Conservation (phyloP, 2,888 invertebrate genomes). For the Epirrita christyi region DNA sequence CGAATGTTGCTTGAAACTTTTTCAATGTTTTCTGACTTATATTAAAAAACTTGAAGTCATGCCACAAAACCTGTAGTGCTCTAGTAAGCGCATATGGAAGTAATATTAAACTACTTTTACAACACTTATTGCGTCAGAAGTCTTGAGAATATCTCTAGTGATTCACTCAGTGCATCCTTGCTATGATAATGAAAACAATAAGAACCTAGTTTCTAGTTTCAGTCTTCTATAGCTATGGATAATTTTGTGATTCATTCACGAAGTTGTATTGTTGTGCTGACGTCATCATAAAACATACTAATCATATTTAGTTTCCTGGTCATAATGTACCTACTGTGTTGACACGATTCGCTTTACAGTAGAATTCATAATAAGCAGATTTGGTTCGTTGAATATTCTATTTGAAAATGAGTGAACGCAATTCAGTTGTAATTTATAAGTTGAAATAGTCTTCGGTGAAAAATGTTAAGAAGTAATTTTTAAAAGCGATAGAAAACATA, state of each 20-base stretch:
- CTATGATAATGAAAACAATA: background rate
- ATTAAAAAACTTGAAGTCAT: background rate
- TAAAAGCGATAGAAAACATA: background rate
- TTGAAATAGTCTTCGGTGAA: no score
- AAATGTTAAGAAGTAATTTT: background rate
- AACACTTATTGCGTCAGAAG: background rate
- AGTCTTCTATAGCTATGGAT: background rate
- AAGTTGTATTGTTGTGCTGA: background rate
- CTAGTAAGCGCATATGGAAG: background rate
- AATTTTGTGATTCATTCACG: conserved; percentile 3
- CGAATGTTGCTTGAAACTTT: conserved; percentile 4
- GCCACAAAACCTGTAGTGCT: background rate
- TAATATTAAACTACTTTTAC: background rate
- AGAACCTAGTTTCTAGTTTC: background rate
- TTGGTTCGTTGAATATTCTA: background rate
- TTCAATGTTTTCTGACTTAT: conserved; percentile 1
- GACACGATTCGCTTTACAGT: background rate
- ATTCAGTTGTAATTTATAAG: no score
- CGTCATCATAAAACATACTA: background rate
- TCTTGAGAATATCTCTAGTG: background rate
- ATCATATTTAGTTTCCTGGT: background rate
- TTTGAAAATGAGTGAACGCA: background rate
- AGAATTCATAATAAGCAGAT: no score
- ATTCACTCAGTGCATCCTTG: background rate
- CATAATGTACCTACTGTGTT: background rate